Percentiles rank a stretch among this genome's conserved stretches.
Conservation (phyloP, 2,797 vertebrate genomes). For the Delichon dasypus region DNA sequence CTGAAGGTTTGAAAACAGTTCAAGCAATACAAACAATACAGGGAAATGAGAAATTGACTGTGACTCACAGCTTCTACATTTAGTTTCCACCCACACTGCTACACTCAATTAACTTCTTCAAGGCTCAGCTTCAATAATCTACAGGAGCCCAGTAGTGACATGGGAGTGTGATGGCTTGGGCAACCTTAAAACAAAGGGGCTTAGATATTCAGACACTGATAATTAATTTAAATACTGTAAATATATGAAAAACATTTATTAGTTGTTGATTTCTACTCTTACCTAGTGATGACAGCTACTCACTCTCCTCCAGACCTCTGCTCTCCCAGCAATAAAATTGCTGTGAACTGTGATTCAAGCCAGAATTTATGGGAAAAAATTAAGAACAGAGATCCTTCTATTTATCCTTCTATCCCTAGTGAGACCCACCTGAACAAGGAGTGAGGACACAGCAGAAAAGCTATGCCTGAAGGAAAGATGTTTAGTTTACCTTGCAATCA, state of each 20-base stretch:
- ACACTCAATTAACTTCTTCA: slow-evolving; percentile 31
- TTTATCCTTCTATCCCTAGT: background rate
- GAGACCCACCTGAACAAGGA: background rate
- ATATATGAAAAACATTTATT: background rate
- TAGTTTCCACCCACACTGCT: background rate
- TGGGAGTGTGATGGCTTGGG: background rate
- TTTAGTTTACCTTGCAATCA: background rate
- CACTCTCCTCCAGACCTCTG: background rate
- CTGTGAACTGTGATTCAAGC: background rate
- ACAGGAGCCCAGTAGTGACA: background rate
- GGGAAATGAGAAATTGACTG: background rate
- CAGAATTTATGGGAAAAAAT: background rate
- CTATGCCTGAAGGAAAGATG: background rate
- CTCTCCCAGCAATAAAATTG: background rate
- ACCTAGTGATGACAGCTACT: background rate
- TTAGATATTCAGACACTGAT: background rate
- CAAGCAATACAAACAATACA: slow-evolving; percentile 12
- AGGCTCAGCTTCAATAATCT: background rate
- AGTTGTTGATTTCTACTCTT: background rate
- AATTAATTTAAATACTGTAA: background rate
- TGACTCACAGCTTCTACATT: background rate
- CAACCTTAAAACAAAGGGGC: background rate
- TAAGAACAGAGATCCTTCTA: background rate
- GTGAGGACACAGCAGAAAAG: background rate
- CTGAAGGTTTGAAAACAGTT: background rate